Percentiles rank a stretch among this genome's conserved stretches.
These are phyloP conservation scores for Drosophila algonquin DNA, from an alignment of 2,888 invertebrate genomes.

Conservation along the genomic window DNA sequence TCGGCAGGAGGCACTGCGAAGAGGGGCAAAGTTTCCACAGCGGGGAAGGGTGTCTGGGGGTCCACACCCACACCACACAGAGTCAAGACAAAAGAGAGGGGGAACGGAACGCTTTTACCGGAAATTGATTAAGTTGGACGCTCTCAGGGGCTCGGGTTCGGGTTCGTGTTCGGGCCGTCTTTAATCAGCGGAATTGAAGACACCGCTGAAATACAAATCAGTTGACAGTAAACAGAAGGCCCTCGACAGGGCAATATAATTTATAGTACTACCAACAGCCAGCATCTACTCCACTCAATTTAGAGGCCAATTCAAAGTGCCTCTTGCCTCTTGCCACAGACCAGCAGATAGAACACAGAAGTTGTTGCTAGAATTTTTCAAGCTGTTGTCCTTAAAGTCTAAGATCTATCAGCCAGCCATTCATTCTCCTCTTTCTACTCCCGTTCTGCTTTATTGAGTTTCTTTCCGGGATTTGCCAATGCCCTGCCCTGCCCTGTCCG, in stretches of 20 bases:
- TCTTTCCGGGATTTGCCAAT: neutral
- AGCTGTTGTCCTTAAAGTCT: neutral
- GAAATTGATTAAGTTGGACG: conserved; percentile 72
- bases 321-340: conserved; percentile 13
- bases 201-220: conserved; percentile 62
- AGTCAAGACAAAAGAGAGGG: neutral
- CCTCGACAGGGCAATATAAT: conserved; percentile 8
- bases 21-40: conserved; percentile 6
- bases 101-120: conserved; percentile 47
- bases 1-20: conserved; percentile 21
- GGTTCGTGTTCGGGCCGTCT: conserved; percentile 26
- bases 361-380: neutral
- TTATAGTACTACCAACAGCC: too few relatives aligned
- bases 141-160: neutral
- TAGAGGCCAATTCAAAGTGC: conserved; percentile 23
- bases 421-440: neutral
- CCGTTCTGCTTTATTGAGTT: neutral
- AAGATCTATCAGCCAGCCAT: too few relatives aligned
- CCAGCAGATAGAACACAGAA: neutral
- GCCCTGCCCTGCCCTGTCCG: neutral
- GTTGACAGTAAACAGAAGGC: conserved; percentile 33
- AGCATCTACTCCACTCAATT: neutral
- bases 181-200: conserved; percentile 59
- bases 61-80: neutral
- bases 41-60: neutral